Evolutionary conservation across 1,140 invertebrate species (phyloP), one percentile per base, ranked within the genome.

Genomic region (Limonius californicus): DNA sequence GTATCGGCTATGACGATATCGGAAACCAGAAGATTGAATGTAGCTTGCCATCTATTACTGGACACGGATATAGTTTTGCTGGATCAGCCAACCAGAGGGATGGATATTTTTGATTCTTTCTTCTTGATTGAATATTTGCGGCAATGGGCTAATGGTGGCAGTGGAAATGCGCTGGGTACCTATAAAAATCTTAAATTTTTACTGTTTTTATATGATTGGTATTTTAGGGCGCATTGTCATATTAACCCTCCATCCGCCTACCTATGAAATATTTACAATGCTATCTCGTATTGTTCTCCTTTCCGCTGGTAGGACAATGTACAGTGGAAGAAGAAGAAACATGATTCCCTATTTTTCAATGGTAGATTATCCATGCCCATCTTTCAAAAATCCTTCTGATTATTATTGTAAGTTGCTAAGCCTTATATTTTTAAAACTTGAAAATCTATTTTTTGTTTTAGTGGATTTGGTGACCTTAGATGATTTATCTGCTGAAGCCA

Each of bases 71-170:
- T 97, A 30, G 79, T 97, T 0, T 82, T 94, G 1, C 78, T 97
- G 19, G 94, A 97, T 73, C 89, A 94, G 76, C 91, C 94, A 1
- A 94, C 93, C 0, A 87, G 87, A 70, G 92, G 92, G 53, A 92
- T 98, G 88, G 95, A 98, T 69, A 95, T 97, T 59, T 97, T 97
- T 66, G 95, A 98, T 72, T 94, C 93, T 0, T 97, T 97, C 78
- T 97, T 97, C 75, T 76, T 97, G 12, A 87, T 97, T 19, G 95
- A 97, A 75, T 97, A 95, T 76, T 77, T 97, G 35, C 85, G 94
- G 55, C 93, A 96, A 74, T 97, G 95, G 95, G 92, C 93, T 0
- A 85, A 84, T 53, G 84, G 90, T 16, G 88, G 89, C 54, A 78
- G 67, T 21, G 74, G 70, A n/a, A 75, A 73, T 62, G 63, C 72